Evolutionary conservation across 2,797 vertebrate genomes (phyloP).

Genomic region (Esox masquinongy): DNA sequence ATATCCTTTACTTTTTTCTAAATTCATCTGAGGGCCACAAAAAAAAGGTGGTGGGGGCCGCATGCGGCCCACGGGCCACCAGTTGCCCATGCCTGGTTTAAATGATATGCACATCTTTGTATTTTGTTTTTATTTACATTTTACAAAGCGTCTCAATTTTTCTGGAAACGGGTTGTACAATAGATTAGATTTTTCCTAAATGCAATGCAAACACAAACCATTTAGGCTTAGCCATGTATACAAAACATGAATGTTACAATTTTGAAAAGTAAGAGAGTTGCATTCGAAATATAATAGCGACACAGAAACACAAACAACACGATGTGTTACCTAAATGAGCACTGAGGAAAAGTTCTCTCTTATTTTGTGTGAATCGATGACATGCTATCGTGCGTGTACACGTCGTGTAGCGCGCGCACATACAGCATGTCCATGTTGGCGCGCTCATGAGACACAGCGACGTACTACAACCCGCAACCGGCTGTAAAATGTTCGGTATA

Average conservation of each 20-base stretch:
- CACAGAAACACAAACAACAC: neutral
- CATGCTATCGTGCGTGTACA: neutral
- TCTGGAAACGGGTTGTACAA: no score
- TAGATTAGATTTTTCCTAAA: no score
- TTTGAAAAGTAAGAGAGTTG: neutral
- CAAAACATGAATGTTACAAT: neutral
- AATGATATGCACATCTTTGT: no score
- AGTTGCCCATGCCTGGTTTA: no score
- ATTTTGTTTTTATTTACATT: no score
- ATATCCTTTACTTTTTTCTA: no score
- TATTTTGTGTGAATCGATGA: neutral
- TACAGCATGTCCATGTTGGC: constrained; percentile 45
- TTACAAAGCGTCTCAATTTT: no score
- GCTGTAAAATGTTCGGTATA: constrained; percentile 34
- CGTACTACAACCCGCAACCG: constrained; percentile 50
- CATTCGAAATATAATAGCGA: neutral
- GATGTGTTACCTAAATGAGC: neutral
- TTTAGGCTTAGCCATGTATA: no score
- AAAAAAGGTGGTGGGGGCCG: no score
- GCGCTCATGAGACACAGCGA: constrained; percentile 50
- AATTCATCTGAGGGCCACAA: no score
- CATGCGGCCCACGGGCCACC: no score
- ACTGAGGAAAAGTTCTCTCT: neutral
- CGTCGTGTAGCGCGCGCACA: constrained; percentile 45
- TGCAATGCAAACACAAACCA: no score